Evolutionary conservation across 2,888 invertebrate species (phyloP), one percentile per base, ranked within the genome.

Genomic region (Acrobasis suavella): DNA sequence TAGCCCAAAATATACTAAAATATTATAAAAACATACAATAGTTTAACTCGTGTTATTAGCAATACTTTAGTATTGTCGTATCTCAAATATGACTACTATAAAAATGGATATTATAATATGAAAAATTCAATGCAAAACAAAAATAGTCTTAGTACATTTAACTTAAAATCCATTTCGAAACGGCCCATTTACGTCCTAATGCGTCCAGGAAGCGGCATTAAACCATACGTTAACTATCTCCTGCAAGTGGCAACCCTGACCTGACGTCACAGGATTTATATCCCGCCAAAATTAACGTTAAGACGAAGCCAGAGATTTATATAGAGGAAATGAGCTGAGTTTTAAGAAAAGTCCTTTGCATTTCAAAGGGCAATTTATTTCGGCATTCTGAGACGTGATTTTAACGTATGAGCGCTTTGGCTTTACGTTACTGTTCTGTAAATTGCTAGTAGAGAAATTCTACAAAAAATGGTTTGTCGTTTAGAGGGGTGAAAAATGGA

Each of bases 301-400:
- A 82, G 82, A 78, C 82, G 87, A 83, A 86, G 77, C 78, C 69
- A 64, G 77, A 85, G 88, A 89, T 91, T 89, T 89, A 91, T 87
- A 81, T 80, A 76, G 79, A 78, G 86, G 83, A 84, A 87, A 85
- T 78, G 81, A 81, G 83, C 60, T 64, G 66, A 65, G 77, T 79
- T 86, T 86, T 87, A 87, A 78, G 75, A 73, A 74, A 80, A 81
- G 75, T 75, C 71, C 68, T 71, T 72, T 76, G 72, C 54, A 58
- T 49, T 64, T 62, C 55, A 62, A 64, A 64, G 56, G 46, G 55
- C 56, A 62, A 66, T 50, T 58, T 59, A 62, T 54, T 64, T 62
- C 22, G 17, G 56, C 12, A 42, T 42, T 42, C 22, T 56, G 17
- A 22, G 17, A 15, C 42, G 42, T 56, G 55, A 56, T 56, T 56